These are phyloP conservation scores for Mesocentrotus franciscanus DNA, from an alignment of 53 echinoderm and acorn worm genomes.

Conservation along the genomic window DNA sequence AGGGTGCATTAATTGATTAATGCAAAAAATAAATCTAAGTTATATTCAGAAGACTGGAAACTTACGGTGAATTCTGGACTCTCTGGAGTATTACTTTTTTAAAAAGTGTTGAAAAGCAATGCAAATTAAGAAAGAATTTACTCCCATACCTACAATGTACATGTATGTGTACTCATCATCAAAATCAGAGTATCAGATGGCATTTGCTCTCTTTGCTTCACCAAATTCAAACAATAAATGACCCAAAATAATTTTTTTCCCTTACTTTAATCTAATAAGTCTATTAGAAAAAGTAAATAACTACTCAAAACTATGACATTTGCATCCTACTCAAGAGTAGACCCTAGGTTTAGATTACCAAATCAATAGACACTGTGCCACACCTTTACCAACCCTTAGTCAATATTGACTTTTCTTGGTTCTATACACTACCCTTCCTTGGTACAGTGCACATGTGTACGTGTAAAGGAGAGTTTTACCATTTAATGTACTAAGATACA, in stretches of 20 bases:
- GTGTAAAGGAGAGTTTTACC: background rate
- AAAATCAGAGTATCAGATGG: background rate
- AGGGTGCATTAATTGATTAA: no score
- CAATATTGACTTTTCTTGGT: conserved; percentile 26
- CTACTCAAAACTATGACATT: background rate
- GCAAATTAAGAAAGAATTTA: background rate
- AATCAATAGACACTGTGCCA: background rate
- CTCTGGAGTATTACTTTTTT: no score
- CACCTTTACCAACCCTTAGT: background rate
- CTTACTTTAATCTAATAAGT: no score
- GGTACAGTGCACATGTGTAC: background rate
- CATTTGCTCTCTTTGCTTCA: background rate
- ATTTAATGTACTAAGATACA: background rate
- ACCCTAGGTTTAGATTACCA: background rate
- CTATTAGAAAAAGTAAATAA: background rate
- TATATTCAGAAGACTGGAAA: no score
- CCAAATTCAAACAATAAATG: background rate
- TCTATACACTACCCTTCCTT: background rate
- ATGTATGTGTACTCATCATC: background rate
- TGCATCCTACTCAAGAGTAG: background rate
- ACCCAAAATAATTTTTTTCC: background rate
- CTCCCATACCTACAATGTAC: background rate
- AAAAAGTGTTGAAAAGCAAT: background rate
- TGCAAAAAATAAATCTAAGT: no score
- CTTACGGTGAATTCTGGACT: no score